Evolutionary conservation across 1,140 invertebrate species (phyloP).

Genomic region (Calycopis cecrops): DNA sequence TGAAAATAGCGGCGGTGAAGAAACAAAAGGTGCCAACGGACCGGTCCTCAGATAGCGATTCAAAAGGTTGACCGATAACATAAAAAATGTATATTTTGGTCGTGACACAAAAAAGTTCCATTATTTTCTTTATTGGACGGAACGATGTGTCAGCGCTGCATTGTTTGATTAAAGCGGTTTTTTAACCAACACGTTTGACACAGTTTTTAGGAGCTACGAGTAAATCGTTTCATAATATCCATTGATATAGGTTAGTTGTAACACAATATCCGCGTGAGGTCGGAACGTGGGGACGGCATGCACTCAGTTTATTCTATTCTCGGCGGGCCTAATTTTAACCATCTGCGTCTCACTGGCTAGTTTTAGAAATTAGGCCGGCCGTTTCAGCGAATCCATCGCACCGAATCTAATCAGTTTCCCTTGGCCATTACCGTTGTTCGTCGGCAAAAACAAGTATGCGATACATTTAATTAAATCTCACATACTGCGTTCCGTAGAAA

Average conservation of each 20-base stretch:
- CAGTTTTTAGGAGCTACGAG: slow-evolving; percentile 9
- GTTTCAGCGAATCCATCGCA: slow-evolving; percentile 58
- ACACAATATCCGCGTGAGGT: slow-evolving; percentile 61
- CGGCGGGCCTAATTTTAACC: slow-evolving; percentile 71
- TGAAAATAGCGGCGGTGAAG: slow-evolving; percentile 28
- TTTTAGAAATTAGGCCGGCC: slow-evolving; percentile 70
- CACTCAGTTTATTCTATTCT: slow-evolving; percentile 68
- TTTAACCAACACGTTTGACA: slow-evolving; percentile 15
- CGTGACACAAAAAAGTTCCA: slow-evolving; percentile 60
- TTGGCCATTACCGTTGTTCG: neutral
- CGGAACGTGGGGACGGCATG: slow-evolving; percentile 51
- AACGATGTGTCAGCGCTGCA: neutral
- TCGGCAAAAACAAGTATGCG: neutral
- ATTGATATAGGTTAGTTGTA: slow-evolving; percentile 36
- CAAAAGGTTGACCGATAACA: slow-evolving; percentile 63
- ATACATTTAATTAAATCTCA: slow-evolving; percentile 12
- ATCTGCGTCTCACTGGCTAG: slow-evolving; percentile 70
- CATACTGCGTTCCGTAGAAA: slow-evolving; percentile 12
- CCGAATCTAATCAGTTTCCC: slow-evolving; percentile 21
- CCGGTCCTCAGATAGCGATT: slow-evolving; percentile 47
- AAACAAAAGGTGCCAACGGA: slow-evolving; percentile 35
- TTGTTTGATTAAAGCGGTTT: slow-evolving; percentile 6
- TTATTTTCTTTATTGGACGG: slow-evolving; percentile 44
- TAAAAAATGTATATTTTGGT: slow-evolving; percentile 60
- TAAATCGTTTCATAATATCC: slow-evolving; percentile 32